Conservation (phyloP, 2,113 vertebrate species). For the Mesoclemmys tuberculata region DNA sequence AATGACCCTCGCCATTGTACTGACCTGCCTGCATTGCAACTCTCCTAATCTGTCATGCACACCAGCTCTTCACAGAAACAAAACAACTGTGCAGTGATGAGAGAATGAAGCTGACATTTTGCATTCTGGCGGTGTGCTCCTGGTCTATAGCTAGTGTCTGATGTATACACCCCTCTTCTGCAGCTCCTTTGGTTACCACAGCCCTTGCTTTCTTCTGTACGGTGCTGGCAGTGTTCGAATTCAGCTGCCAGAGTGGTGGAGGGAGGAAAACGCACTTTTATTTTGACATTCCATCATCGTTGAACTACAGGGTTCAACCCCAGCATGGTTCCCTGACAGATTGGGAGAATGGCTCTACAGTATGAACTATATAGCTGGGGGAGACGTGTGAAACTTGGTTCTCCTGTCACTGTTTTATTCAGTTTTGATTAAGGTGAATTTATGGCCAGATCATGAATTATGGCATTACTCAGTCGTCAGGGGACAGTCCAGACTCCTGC, state of each 20-base stretch:
- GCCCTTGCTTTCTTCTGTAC: not conserved
- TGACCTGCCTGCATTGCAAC: slow-evolving; percentile 1
- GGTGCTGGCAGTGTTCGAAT: not conserved
- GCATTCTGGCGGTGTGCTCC: accelerated
- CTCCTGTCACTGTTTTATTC: not conserved
- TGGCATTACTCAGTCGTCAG: not conserved
- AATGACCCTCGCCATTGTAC: not conserved
- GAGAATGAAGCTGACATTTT: not conserved
- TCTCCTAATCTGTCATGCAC: not conserved
- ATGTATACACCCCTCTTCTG: not conserved
- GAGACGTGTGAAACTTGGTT: not conserved
- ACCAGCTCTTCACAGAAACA: not conserved
- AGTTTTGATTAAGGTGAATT: not conserved
- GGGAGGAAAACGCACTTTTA: not conserved
- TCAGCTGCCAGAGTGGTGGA: not conserved
- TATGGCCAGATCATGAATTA: not conserved
- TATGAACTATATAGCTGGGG: too few relatives aligned
- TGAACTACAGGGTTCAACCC: not conserved
- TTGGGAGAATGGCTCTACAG: not conserved
- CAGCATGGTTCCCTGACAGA: not conserved
- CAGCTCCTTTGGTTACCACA: accelerated
- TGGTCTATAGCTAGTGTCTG: not conserved
- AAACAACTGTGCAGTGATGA: accelerated
- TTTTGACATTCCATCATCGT: not conserved
- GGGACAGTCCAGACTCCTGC: not conserved